Percentiles rank a stretch among this genome's conserved stretches.
phyloP scores from a whole-genome alignment of 2,888 invertebrate genomes.

The Cepaea hortensis region DNA sequence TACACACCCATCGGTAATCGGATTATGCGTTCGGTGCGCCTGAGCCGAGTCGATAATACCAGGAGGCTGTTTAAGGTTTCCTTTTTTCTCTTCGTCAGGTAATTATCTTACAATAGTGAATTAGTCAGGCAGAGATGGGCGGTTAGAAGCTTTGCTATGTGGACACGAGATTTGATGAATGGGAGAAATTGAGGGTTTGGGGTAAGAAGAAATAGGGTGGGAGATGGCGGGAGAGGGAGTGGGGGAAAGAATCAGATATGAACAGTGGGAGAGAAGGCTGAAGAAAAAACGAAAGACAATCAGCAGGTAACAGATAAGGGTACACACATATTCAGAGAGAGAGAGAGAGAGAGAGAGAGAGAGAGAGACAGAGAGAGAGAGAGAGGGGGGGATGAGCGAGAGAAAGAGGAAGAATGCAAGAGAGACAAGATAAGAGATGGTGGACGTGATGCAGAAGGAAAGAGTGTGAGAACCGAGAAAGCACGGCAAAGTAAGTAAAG shows the following conservation, averaged over 20 bases:
- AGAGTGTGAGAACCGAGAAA: too few relatives aligned
- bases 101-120: too few relatives aligned
- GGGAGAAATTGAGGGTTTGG: neutral
- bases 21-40: neutral
- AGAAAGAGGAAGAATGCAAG: too few relatives aligned
- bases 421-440: too few relatives aligned
- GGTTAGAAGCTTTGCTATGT: neutral
- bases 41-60: constrained; percentile 2
- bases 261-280: neutral
- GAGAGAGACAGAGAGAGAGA: too few relatives aligned
- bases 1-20: constrained; percentile 16
- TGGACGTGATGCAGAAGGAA: too few relatives aligned
- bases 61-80: neutral
- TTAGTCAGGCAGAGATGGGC: neutral
- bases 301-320: neutral
- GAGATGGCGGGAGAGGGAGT: neutral
- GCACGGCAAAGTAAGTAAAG: too few relatives aligned
- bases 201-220: neutral
- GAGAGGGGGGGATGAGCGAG: too few relatives aligned
- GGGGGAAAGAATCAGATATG: neutral
- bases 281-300: neutral
- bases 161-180: neutral
- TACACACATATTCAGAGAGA: neutral
- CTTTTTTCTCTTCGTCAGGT: too few relatives aligned
- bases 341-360: neutral